These are phyloP conservation scores for Crotalus horridus DNA, from an alignment of 2,113 vertebrate genomes.

Conservation along the genomic window DNA sequence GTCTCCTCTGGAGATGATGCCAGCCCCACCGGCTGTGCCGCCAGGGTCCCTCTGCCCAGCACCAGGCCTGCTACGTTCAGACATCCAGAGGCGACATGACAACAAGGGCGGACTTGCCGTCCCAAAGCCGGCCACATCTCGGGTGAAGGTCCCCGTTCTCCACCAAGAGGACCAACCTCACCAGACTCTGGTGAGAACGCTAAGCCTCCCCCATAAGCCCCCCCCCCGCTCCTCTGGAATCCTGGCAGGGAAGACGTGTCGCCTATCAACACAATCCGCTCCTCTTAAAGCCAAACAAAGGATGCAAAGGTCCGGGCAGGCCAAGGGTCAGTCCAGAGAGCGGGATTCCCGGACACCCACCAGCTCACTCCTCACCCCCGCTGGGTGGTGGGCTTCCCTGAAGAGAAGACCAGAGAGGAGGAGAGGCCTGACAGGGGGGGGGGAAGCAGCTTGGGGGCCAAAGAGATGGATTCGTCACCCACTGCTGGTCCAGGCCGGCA, in stretches of 20 bases:
- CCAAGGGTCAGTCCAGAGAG: background rate
- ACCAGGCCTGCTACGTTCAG: too few relatives aligned
- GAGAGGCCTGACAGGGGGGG: background rate
- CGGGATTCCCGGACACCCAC: fast-evolving
- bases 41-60: too few relatives aligned
- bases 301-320: background rate
- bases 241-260: background rate
- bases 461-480: too few relatives aligned
- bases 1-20: too few relatives aligned
- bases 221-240: background rate
- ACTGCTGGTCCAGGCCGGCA: too few relatives aligned
- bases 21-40: too few relatives aligned
- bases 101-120: background rate
- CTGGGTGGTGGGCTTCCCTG: background rate
- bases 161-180: too few relatives aligned
- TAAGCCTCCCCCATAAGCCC: background rate
- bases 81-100: background rate
- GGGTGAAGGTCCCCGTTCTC: background rate
- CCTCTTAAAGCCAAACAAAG: too few relatives aligned
- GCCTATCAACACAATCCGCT: too few relatives aligned
- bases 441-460: background rate
- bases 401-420: background rate
- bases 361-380: background rate
- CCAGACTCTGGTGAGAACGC: too few relatives aligned
- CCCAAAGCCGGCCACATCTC: background rate